Conservation (phyloP, 2,797 vertebrate species). For the Chelmon rostratus region DNA sequence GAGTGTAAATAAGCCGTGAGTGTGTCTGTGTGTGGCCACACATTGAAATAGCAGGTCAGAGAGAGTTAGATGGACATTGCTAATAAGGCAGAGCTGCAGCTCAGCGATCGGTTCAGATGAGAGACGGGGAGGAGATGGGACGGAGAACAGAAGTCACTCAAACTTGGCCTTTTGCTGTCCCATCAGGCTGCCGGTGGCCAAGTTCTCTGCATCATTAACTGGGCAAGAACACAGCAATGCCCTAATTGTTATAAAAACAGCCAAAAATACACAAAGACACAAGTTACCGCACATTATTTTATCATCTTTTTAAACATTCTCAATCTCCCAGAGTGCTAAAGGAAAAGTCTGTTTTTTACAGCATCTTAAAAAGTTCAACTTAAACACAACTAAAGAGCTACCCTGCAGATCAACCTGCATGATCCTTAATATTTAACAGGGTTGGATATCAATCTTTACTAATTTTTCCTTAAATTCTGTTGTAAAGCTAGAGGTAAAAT, state of each 20-base stretch:
- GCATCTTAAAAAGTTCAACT: neutral
- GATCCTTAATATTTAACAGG: neutral
- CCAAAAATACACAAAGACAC: constrained; percentile 15
- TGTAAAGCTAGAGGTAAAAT: neutral
- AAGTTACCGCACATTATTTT: constrained; percentile 12
- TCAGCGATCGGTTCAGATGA: constrained; percentile 63
- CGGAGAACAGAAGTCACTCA: constrained; percentile 63
- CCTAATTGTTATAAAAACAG: constrained; percentile 51
- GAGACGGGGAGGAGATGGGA: constrained; percentile 57
- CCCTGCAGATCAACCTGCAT: neutral
- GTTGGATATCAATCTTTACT: neutral
- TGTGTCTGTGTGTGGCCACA: constrained; percentile 57
- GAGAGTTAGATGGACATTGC: constrained; percentile 81
- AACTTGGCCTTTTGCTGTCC: constrained; percentile 76
- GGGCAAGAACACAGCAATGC: constrained; percentile 41
- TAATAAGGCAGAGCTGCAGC: constrained; percentile 78
- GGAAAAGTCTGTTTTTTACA: neutral
- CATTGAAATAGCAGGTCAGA: constrained; percentile 71
- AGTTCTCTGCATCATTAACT: constrained; percentile 67
- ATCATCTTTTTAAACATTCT: neutral
- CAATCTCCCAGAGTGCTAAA: neutral
- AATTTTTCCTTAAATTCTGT: neutral
- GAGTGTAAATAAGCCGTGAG: constrained; percentile 33
- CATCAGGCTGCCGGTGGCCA: constrained; percentile 47
- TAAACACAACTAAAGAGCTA: neutral